Evolutionary conservation across 2,797 vertebrate species (phyloP).

Genomic region (Emys orbicularis): DNA sequence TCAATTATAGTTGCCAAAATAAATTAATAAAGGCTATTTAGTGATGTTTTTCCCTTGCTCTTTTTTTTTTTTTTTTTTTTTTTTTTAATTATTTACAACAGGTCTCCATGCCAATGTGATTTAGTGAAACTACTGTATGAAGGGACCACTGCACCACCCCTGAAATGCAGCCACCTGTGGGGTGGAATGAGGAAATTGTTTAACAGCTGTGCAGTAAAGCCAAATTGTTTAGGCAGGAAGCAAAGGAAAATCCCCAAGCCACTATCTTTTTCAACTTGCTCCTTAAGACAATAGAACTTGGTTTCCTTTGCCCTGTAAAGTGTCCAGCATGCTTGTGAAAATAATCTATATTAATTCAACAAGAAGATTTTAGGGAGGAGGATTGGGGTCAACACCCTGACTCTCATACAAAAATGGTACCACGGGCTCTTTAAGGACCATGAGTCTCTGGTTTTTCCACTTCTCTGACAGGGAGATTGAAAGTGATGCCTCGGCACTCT

Average conservation of each 20-base stretch:
- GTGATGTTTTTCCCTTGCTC: constrained; percentile 49
- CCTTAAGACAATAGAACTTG: constrained; percentile 24
- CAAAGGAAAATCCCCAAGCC: not conserved
- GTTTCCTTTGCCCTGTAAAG: constrained; percentile 12
- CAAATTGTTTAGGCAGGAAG: not conserved
- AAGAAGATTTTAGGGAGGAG: not conserved
- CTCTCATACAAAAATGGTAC: not conserved
- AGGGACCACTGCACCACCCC: constrained; percentile 23
- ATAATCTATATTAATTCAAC: not conserved
- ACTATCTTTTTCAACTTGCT: not conserved
- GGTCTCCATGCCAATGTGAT: constrained; percentile 46
- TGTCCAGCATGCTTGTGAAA: not conserved
- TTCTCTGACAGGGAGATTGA: not conserved
- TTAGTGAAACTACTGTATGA: constrained; percentile 21
- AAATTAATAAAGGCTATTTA: not conserved
- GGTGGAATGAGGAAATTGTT: not conserved
- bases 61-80: too few species aligned
- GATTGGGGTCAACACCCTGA: too few species aligned
- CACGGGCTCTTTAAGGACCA: not conserved
- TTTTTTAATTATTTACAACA: constrained; percentile 5
- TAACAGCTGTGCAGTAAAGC: not conserved
- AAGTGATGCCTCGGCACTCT: not conserved
- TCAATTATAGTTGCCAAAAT: constrained; percentile 48
- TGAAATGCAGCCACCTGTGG: constrained; percentile 24
- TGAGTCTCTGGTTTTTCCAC: not conserved